These are phyloP conservation scores for Mycetomoellerius zeteki DNA, from an alignment of 1,140 invertebrate species.

Conservation along the genomic window DNA sequence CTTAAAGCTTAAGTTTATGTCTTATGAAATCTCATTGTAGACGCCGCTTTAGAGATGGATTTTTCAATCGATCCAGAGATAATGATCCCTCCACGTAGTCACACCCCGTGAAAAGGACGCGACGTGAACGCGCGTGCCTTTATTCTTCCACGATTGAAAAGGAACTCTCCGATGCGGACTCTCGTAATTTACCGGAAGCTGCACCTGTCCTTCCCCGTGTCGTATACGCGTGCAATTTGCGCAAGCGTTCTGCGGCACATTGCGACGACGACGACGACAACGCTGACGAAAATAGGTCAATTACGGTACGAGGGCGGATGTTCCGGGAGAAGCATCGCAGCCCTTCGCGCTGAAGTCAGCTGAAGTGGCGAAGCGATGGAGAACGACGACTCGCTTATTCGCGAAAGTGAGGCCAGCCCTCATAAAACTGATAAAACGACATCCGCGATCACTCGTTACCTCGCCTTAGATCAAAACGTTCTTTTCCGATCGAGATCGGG, in stretches of 20 bases:
- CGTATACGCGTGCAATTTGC: conserved; percentile 51
- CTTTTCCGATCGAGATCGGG: background rate
- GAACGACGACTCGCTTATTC: background rate
- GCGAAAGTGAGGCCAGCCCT: background rate
- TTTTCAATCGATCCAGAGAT: background rate
- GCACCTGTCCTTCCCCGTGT: conserved; percentile 19
- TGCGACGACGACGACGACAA: background rate
- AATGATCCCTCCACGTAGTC: background rate
- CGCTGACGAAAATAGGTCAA: conserved; percentile 73
- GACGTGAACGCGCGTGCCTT: background rate
- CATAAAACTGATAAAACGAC: conserved; percentile 21
- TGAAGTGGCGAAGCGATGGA: background rate
- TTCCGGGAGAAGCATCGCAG: conserved; percentile 12
- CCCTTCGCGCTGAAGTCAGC: background rate
- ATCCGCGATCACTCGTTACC: background rate
- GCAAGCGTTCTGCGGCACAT: conserved; percentile 63
- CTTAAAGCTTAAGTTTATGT: too few relatives aligned
- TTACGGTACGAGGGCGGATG: conserved; percentile 48
- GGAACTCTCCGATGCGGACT: conserved; percentile 20
- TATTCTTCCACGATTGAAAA: conserved; percentile 15
- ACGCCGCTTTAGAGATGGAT: background rate
- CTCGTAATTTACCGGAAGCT: conserved; percentile 49
- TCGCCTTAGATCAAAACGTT: background rate
- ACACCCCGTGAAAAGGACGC: background rate
- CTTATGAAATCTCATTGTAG: too few relatives aligned